phyloP scores from a whole-genome alignment of 2,888 invertebrate genomes.

The Cataglyphis cursor region DNA sequence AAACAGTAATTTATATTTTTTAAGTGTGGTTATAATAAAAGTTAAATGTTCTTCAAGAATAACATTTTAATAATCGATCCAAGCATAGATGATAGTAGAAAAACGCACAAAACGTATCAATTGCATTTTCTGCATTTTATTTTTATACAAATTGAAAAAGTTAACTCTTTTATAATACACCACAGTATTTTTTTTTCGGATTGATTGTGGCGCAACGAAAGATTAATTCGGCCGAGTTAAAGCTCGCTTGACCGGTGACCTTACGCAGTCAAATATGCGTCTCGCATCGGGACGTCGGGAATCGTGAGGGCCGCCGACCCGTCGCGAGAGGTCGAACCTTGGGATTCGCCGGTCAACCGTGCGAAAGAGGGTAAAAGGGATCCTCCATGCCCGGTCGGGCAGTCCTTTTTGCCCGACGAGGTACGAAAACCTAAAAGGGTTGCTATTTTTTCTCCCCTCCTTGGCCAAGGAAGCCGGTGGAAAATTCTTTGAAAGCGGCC shows the following conservation, averaged over 20 bases:
- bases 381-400: conserved; percentile 42
- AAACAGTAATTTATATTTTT: background rate
- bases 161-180: background rate
- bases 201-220: background rate
- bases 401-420: conserved; percentile 36
- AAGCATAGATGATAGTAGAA: background rate
- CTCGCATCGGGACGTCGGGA: conserved; percentile 45
- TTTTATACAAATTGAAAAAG: background rate
- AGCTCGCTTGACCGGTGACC: conserved; percentile 41
- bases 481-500: conserved; percentile 64
- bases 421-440: conserved; percentile 53
- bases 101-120: background rate
- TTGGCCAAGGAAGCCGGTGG: conserved; percentile 57
- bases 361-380: conserved; percentile 57
- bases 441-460: conserved; percentile 54
- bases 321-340: conserved; percentile 59
- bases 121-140: background rate
- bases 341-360: conserved; percentile 62
- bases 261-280: conserved; percentile 54
- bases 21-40: background rate
- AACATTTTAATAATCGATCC: background rate
- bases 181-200: background rate
- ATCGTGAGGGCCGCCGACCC: conserved; percentile 45
- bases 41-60: background rate
- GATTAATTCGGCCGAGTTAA: conserved; percentile 27